These are phyloP conservation scores for Megalurothrips usitatus DNA, from an alignment of 2,888 invertebrate species.

Conservation along the genomic window DNA sequence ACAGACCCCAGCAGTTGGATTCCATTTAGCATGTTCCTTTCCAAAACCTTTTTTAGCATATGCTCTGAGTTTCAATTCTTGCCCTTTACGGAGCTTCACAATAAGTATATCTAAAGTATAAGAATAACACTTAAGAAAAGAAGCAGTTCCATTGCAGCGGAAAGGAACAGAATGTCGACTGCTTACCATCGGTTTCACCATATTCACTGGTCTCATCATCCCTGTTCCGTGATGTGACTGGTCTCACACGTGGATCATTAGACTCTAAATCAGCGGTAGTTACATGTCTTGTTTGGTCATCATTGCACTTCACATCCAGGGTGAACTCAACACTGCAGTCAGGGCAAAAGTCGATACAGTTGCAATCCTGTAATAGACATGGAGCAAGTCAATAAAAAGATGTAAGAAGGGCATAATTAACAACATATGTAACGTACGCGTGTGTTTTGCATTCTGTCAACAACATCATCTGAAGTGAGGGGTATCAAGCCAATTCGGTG, in stretches of 20 bases:
- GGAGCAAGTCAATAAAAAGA: background rate
- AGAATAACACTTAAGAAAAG: background rate
- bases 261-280: slow-evolving; percentile 95
- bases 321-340: slow-evolving; percentile 98
- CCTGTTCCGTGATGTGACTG: slow-evolving; percentile 85
- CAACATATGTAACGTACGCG: slow-evolving; percentile 50
- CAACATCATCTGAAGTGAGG: slow-evolving; percentile 91
- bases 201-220: slow-evolving; percentile 92
- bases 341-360: slow-evolving; percentile 94
- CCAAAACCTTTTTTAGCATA: slow-evolving; percentile 97
- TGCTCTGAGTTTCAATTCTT: slow-evolving; percentile 88
- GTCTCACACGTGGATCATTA: slow-evolving; percentile 84
- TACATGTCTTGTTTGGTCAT: slow-evolving; percentile 91
- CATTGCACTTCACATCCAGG: slow-evolving; percentile 89
- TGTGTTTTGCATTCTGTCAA: slow-evolving; percentile 91
- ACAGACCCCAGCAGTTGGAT: slow-evolving; percentile 95
- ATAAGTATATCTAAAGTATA: slow-evolving; percentile 57
- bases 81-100: slow-evolving; percentile 72
- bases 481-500: slow-evolving; percentile 96
- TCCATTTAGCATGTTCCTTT: slow-evolving; percentile 99
- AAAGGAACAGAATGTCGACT: background rate
- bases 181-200: slow-evolving; percentile 82
- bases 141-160: background rate
- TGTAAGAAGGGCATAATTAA: background rate
- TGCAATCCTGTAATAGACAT: slow-evolving; percentile 69